A percentile compares a stretch with the other conserved stretches of the same genome.
Conservation (phyloP, 2,113 vertebrate genomes). For the Corvus moneduloides region DNA sequence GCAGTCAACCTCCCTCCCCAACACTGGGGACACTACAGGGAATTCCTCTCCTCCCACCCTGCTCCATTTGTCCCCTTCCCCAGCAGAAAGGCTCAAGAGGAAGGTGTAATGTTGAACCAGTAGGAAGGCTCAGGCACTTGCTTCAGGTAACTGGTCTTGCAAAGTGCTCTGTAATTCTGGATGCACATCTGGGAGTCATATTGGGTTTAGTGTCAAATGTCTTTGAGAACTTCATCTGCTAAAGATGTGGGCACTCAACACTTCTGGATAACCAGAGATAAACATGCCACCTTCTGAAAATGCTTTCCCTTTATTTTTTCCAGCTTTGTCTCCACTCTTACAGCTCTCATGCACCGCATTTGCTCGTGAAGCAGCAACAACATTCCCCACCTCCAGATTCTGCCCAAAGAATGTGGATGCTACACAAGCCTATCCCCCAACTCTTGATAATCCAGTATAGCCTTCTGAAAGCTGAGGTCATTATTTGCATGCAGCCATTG, state of each 20-base stretch:
- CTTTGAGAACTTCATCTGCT: background rate
- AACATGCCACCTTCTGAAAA: background rate
- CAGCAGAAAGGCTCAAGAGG: background rate
- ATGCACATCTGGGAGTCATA: background rate
- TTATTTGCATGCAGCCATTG: background rate
- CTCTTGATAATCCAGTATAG: rapidly evolving
- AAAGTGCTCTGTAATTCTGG: background rate
- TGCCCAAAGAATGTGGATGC: background rate
- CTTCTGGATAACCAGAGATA: background rate
- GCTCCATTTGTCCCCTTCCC: background rate
- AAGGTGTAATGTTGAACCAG: background rate
- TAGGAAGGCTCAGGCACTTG: background rate
- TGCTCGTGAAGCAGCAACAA: background rate
- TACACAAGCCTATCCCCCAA: background rate
- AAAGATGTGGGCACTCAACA: background rate
- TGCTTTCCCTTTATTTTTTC: background rate
- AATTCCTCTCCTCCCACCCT: background rate
- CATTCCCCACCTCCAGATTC: background rate
- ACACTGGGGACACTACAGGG: background rate
- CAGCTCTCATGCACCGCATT: background rate
- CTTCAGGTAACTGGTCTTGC: background rate
- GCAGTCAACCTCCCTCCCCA: background rate
- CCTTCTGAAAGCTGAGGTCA: background rate
- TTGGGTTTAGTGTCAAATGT: background rate
- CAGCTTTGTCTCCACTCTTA: background rate